Evolutionary conservation across 2,888 invertebrate species (phyloP).

Genomic region (Drosophila neotestacea): DNA sequence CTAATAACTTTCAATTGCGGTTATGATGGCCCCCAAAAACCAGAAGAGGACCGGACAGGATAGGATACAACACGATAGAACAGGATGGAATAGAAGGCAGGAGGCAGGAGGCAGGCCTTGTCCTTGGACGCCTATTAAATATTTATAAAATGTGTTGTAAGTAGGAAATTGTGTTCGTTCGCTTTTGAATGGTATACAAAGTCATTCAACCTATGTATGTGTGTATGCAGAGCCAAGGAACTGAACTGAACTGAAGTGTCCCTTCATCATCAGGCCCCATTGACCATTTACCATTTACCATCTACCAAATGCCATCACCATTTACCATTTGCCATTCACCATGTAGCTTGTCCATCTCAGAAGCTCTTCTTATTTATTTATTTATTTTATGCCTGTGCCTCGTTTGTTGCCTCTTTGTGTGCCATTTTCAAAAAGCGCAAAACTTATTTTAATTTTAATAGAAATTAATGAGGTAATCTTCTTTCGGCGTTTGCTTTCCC

Average conservation of each 20-base stretch:
- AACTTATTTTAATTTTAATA: constrained; percentile 75
- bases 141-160: constrained; percentile 70
- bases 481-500: constrained; percentile 47
- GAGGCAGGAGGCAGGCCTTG: constrained; percentile 21
- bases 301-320: constrained; percentile 1
- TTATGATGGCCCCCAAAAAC: constrained; percentile 38
- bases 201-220: constrained; percentile 52
- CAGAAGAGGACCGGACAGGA: not conserved
- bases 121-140: constrained; percentile 64
- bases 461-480: constrained; percentile 76
- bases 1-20: constrained; percentile 72
- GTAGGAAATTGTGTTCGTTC: constrained; percentile 71
- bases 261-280: constrained; percentile 22
- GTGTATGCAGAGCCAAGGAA: constrained; percentile 2
- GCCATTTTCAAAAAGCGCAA: constrained; percentile 58
- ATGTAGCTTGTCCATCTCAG: constrained; percentile 38
- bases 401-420: constrained; percentile 51
- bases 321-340: constrained; percentile 16
- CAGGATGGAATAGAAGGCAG: not conserved
- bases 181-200: constrained; percentile 59
- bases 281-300: constrained; percentile 20
- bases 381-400: constrained; percentile 63
- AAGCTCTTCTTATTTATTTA: constrained; percentile 58
- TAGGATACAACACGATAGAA: not conserved
- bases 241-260: constrained; percentile 20